A percentile compares a stretch with the other conserved stretches of the same genome.
These are phyloP conservation scores for Peromyscus maniculatus DNA, from an alignment of 2,113 vertebrate species.

Conservation along the genomic window DNA sequence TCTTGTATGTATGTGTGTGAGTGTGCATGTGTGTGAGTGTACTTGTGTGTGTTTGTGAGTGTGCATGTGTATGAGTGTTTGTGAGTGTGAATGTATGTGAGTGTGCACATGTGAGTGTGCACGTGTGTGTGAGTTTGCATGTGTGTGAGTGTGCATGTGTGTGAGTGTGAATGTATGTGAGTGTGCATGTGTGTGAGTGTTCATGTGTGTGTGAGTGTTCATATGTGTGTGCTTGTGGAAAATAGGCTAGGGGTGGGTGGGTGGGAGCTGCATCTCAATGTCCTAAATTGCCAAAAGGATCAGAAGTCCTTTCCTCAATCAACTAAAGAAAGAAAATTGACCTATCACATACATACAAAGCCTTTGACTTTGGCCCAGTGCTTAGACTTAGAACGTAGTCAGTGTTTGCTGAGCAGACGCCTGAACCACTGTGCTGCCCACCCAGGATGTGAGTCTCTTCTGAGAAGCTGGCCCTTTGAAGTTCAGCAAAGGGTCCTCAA, in stretches of 20 bases:
- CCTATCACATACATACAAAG: background rate
- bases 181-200: too few species aligned
- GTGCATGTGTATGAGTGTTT: background rate
- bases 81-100: background rate
- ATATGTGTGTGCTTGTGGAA: background rate
- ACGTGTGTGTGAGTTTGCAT: background rate
- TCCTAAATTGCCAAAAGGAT: background rate
- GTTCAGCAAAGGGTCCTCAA: background rate
- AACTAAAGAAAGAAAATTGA: background rate
- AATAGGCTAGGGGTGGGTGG: background rate
- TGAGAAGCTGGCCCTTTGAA: background rate
- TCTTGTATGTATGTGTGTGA: background rate
- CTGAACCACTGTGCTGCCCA: background rate
- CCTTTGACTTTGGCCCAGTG: background rate
- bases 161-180: too few species aligned
- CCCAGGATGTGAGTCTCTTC: background rate
- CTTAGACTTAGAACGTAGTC: background rate
- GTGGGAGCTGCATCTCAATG: background rate
- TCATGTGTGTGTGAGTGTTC: background rate
- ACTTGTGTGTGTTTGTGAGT: background rate
- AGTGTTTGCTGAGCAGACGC: background rate
- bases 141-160: background rate
- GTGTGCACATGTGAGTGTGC: background rate
- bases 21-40: background rate
- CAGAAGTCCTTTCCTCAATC: background rate